Percentiles rank a stretch among this genome's conserved stretches.
phyloP scores from a whole-genome alignment of 2,113 vertebrate species.

The Diglossa brunneiventris region DNA sequence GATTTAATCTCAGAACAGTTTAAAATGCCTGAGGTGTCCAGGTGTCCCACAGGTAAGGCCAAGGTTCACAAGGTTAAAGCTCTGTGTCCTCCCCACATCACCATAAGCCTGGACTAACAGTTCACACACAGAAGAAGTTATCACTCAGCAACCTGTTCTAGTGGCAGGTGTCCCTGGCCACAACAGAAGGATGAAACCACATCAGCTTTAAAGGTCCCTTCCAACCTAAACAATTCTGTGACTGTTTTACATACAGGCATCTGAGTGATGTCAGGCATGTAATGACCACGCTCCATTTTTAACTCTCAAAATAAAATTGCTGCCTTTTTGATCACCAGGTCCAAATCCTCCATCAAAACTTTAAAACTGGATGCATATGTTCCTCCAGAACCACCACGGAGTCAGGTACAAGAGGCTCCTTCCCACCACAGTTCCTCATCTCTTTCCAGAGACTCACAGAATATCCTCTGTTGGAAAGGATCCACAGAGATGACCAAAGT shows the following conservation, averaged over 20 bases:
- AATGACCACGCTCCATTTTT: accelerated
- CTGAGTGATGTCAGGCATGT: neutral
- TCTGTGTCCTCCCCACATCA: neutral
- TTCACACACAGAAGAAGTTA: accelerated
- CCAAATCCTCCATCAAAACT: neutral
- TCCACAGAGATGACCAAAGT: neutral
- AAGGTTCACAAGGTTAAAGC: neutral
- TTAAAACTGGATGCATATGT: neutral
- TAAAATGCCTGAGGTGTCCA: neutral
- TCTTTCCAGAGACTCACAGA: neutral
- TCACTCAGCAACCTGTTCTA: neutral
- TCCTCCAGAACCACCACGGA: neutral
- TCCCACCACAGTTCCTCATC: neutral
- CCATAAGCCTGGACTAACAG: neutral
- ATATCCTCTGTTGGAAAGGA: neutral
- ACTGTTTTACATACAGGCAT: neutral
- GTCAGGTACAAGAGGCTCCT: neutral
- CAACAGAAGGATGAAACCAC: neutral
- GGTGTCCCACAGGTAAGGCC: neutral
- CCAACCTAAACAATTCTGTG: neutral
- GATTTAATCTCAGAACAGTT: neutral
- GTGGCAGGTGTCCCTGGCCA: neutral
- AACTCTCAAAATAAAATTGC: neutral
- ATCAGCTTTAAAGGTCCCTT: neutral
- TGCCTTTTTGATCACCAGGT: neutral